Percentiles rank a stretch among this genome's conserved stretches.
These are phyloP conservation scores for Thereuonema tuberculata DNA, from an alignment of 1,140 invertebrate species.

Conservation along the genomic window DNA sequence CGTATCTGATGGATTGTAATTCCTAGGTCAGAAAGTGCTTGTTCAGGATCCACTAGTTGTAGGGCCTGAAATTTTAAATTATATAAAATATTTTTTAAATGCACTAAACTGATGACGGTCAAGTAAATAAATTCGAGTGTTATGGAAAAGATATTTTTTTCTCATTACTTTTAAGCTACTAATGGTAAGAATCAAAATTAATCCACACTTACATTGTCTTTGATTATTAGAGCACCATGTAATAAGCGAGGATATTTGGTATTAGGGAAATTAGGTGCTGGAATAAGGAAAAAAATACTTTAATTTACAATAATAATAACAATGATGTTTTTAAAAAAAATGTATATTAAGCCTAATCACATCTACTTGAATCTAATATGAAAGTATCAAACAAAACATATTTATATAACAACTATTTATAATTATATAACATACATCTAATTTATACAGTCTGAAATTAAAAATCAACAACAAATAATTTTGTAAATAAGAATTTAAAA, in stretches of 20 bases:
- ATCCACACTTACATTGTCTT: conserved; percentile 58
- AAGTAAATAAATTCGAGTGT: not conserved
- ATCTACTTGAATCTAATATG: too few species aligned
- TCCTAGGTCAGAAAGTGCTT: conserved; percentile 76
- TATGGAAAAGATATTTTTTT: not conserved
- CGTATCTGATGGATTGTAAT: conserved; percentile 58
- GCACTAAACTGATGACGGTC: not conserved
- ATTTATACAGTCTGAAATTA: too few species aligned
- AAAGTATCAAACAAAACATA: too few species aligned
- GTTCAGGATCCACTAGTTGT: conserved; percentile 65
- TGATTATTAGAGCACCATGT: conserved; percentile 81
- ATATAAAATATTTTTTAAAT: not conserved
- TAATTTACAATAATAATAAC: too few species aligned
- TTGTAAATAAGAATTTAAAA: too few species aligned
- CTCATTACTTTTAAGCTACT: not conserved
- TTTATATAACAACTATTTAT: too few species aligned
- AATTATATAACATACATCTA: too few species aligned
- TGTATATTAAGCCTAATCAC: too few species aligned
- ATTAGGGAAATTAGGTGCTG: conserved; percentile 54
- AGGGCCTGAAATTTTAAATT: too few species aligned
- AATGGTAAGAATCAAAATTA: not conserved
- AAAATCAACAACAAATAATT: too few species aligned
- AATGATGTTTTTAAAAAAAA: too few species aligned
- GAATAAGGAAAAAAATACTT: too few species aligned
- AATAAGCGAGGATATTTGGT: conserved; percentile 68